These are phyloP conservation scores for Polypedilum pembai DNA, from an alignment of 1,140 invertebrate species.

Conservation along the genomic window DNA sequence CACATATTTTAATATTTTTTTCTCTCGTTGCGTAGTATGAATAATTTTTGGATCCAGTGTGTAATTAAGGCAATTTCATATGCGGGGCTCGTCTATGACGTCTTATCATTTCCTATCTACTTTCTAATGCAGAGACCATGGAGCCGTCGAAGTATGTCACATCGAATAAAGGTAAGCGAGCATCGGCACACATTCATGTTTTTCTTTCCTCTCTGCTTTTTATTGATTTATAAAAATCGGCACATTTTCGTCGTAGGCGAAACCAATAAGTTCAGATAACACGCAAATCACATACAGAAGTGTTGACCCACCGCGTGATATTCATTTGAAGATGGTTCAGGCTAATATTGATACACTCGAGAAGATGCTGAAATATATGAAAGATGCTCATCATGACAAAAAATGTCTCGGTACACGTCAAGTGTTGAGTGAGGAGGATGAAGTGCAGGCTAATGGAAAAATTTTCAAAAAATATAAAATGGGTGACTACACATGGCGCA, in stretches of 20 bases:
- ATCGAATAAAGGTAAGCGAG: slow-evolving; percentile 61
- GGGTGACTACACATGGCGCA: slow-evolving; percentile 89
- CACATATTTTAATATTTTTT: slow-evolving; percentile 29
- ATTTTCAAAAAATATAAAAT: slow-evolving; percentile 96
- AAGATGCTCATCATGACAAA: slow-evolving; percentile 60
- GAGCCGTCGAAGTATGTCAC: slow-evolving; percentile 64
- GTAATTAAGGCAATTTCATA: slow-evolving; percentile 67
- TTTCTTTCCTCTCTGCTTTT: slow-evolving; percentile 29
- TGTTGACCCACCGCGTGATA: slow-evolving; percentile 54
- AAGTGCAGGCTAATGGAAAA: slow-evolving; percentile 84
- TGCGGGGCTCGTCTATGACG: slow-evolving; percentile 75
- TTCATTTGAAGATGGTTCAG: slow-evolving; percentile 62
- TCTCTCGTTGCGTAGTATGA: slow-evolving; percentile 54
- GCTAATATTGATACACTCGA: slow-evolving; percentile 80
- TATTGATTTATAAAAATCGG: slow-evolving; percentile 3
- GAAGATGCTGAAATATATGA: slow-evolving; percentile 72
- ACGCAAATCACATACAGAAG: slow-evolving; percentile 63
- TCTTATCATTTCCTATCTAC: slow-evolving; percentile 84
- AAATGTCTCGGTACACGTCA: slow-evolving; percentile 84
- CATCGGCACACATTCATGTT: slow-evolving; percentile 25
- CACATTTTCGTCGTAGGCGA: slow-evolving; percentile 35
- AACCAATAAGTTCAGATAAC: slow-evolving; percentile 38
- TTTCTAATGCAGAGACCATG: slow-evolving; percentile 80
- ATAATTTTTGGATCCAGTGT: slow-evolving; percentile 66
- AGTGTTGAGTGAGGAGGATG: slow-evolving; percentile 87